These are phyloP conservation scores for Heliconius erato DNA, from an alignment of 2,888 invertebrate species.

Conservation along the genomic window DNA sequence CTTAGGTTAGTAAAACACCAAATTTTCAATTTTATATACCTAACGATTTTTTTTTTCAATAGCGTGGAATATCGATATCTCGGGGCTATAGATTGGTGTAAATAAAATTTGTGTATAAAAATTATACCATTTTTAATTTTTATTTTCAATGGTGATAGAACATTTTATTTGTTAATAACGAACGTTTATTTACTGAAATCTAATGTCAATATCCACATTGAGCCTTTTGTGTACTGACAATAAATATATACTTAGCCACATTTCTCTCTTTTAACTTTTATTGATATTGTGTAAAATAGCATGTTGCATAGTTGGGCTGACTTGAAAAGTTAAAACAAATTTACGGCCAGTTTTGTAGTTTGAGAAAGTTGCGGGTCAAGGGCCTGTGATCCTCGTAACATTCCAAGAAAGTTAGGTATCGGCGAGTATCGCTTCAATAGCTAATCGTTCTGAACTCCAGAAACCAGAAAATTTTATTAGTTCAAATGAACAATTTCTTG, in stretches of 20 bases:
- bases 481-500: constrained; percentile 16
- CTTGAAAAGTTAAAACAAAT: constrained; percentile 65
- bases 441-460: constrained; percentile 44
- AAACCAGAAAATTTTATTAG: constrained; percentile 41
- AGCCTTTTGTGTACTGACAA: not conserved
- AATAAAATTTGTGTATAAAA: not conserved
- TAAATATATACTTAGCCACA: not conserved
- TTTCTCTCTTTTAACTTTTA: not conserved
- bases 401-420: constrained; percentile 62
- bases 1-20: constrained; percentile 35
- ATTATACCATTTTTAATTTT: not conserved
- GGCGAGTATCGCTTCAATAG: constrained; percentile 47
- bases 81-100: not conserved
- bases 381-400: constrained; percentile 66
- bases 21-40: constrained; percentile 10
- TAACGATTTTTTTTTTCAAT: constrained; percentile 1
- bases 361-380: constrained; percentile 74
- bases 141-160: not conserved
- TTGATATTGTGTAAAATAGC: constrained; percentile 15
- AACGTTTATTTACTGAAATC: not conserved
- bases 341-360: constrained; percentile 66
- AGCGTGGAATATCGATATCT: not conserved
- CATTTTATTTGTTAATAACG: not conserved
- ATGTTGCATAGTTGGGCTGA: constrained; percentile 42
- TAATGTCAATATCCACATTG: not conserved